Evolutionary conservation across 2,888 invertebrate genomes (phyloP), one percentile per base, ranked within the genome.

Genomic region (Prosapia bicincta): DNA sequence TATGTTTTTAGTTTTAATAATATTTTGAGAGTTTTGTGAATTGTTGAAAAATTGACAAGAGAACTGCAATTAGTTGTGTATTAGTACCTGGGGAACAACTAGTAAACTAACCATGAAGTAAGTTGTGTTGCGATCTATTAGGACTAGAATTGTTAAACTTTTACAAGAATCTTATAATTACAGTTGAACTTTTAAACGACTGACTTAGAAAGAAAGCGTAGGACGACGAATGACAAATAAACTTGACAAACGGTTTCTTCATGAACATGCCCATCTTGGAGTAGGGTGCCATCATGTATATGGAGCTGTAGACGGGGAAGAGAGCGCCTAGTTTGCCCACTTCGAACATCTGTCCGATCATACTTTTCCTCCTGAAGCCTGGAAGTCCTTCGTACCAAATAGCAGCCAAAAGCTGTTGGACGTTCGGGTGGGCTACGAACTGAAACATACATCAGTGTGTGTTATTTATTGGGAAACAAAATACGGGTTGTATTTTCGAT

Each of bases 381-480:
- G 98, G 98, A 15, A 99, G 87, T 15, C 99, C 98, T 84, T 98
- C 98, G 86, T 98, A 99, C 99, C 99, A 99, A 82, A 99, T 95
- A 65, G 97, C 94, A 5, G 97, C 98, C 78, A 99, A 86, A 69
- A 99, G 87, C 85, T 99, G 98, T 84, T 99, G 98, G 67, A 98
- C 98, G 85, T 98, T 98, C 0, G 98, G 96, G 87, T 99, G 98
- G 3, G 98, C 95, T 71, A 99, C 98, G 85, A 99, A 99, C 97
- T 98, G 88, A 1, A n/a, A n/a, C n/a, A n/a, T n/a, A n/a, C n/a
- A n/a, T n/a, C n/a, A n/a, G 86, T 85, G 70, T n/a, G n/a, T n/a
- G 76, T 13, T 13, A 20, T 13, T 75, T 9, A 74, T 24, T 74
- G 54, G 26, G 72, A 32, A 71, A 77, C 1, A n/a, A 66, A 6